Evolutionary conservation across 2,888 invertebrate species (phyloP).

Genomic region (Melinaea menophilus): DNA sequence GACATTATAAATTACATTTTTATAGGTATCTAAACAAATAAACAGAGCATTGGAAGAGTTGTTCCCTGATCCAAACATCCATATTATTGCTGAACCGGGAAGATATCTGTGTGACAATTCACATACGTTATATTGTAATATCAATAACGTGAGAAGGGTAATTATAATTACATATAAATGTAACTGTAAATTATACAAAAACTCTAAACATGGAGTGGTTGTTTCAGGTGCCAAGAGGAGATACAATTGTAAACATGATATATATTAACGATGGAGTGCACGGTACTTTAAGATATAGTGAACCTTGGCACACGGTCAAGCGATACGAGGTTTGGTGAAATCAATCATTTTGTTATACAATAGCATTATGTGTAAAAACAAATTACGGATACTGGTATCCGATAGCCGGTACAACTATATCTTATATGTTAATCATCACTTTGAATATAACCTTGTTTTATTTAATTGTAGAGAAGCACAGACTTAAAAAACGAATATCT

Average conservation of each 20-base stretch:
- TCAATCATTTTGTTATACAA: conserved; percentile 3
- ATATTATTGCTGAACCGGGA: conserved; percentile 47
- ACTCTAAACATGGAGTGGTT: not conserved
- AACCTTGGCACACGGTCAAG: conserved; percentile 42
- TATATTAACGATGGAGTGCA: conserved; percentile 45
- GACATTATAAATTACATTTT: not conserved
- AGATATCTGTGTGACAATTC: conserved; percentile 44
- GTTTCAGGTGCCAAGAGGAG: conserved; percentile 38
- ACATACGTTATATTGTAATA: conserved; percentile 41
- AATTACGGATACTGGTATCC: not conserved
- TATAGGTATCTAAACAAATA: conserved; percentile 39
- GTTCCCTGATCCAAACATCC: conserved; percentile 43
- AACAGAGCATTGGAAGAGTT: conserved; percentile 41
- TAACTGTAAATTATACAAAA: not conserved
- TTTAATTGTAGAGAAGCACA: conserved; percentile 19
- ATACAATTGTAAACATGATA: conserved; percentile 42
- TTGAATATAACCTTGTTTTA: not conserved
- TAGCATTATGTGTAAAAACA: conserved; percentile 6
- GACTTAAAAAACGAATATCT: conserved; percentile 24
- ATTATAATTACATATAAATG: conserved; percentile 8
- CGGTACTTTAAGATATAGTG: conserved; percentile 40
- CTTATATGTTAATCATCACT: too few species aligned
- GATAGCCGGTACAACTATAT: too few species aligned
- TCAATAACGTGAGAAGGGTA: conserved; percentile 41
- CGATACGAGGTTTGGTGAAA: conserved; percentile 40